A percentile compares a stretch with the other conserved stretches of the same genome.
These are phyloP conservation scores for Pollimyrus isidori DNA, from an alignment of 2,113 vertebrate species.

Conservation along the genomic window DNA sequence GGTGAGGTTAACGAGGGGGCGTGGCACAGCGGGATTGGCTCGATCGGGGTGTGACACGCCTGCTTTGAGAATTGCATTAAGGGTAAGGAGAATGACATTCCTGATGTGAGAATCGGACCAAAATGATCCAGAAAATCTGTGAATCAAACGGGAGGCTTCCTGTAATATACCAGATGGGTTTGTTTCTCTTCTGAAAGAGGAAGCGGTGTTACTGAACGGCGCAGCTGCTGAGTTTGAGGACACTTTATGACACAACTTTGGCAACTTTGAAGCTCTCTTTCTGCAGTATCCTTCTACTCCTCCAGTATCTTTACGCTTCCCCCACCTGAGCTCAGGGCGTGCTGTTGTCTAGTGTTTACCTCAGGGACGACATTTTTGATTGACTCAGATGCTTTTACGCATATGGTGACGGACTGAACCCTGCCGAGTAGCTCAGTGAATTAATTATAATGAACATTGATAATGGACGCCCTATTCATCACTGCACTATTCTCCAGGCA, in stretches of 20 bases:
- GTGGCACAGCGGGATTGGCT: too few species aligned
- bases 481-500: neutral
- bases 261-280: neutral
- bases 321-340: neutral
- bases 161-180: neutral
- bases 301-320: neutral
- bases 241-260: neutral
- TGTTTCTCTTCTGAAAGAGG: neutral
- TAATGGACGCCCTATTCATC: neutral
- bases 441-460: neutral
- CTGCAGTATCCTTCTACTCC: neutral
- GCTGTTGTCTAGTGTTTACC: neutral
- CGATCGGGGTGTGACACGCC: too few species aligned
- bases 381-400: neutral
- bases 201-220: neutral
- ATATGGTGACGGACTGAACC: neutral
- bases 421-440: neutral
- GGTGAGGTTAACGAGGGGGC: too few species aligned
- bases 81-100: too few species aligned
- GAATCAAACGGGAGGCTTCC: neutral
- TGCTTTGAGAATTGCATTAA: too few species aligned
- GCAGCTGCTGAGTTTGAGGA: neutral
- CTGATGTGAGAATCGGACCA: too few species aligned
- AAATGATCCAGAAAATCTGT: too few species aligned
- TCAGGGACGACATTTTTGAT: neutral